Base-by-base conservation (phyloP, 2,113 vertebrate genomes). In the Panthera leo region DNA sequence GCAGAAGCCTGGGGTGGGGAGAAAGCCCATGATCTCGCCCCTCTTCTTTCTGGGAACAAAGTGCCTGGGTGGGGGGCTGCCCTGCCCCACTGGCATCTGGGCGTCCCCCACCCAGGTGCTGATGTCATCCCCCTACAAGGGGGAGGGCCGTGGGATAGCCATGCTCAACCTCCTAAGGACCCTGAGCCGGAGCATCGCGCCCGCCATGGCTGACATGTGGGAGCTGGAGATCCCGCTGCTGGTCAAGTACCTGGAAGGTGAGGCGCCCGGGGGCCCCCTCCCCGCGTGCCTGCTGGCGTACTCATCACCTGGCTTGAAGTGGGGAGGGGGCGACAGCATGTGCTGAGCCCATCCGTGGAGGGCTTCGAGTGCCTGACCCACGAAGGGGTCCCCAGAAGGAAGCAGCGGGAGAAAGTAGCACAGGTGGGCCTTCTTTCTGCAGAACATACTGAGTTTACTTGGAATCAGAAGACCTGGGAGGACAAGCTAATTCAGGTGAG, bases 171-270 rank as follows among this genome's bases (percentile, higher is more conserved):
- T 98, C 29, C 95, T 98, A 80, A 84, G 82, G 80, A 96, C 95
- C 11, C 95, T 98, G 90, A 96, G 96, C 71, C 94, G 93, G 42
- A 98, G 89, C 92, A 97, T 98, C 0, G 95, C 88, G 0, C 98
- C 97, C 61, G 23, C 96, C 89, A 97, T 98, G 98, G 96, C 97
- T 0, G 67, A 85, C 71, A 71, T 29, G 89, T 97, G 98, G 98
- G 97, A 98, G n/a, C 15, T 48, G 63, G 97, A 98, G 89, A 98
- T 98, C 71, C 97, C 97, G 0, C 51, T 92, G 78, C 90, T 98
- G 53, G 61, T 98, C 45, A 96, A 63, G 85, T 98, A 98, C 82
- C 95, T 98, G 90, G 97, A 98, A 98, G 98, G 97, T 98, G 85
- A 97, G 76, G 36, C 3, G 1, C 63, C 76, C 0, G 0, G 45